These are phyloP conservation scores for Drosophila eugracilis DNA, from an alignment of 1,140 invertebrate genomes.

Conservation along the genomic window DNA sequence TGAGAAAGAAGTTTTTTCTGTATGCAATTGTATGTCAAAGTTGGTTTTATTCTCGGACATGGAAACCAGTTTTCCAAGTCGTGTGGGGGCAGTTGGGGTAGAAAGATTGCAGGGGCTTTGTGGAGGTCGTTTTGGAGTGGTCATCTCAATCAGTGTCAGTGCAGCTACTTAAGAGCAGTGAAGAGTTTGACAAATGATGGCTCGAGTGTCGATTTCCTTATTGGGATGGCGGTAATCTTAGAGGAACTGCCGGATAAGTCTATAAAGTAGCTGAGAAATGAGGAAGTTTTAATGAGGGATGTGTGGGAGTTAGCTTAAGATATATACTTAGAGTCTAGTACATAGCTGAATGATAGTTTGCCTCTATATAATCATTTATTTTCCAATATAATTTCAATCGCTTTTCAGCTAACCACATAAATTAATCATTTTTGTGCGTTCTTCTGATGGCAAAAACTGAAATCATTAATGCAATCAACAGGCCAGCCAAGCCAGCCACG, in stretches of 20 bases:
- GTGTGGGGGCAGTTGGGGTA: conserved; percentile 2
- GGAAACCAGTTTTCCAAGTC: conserved; percentile 21
- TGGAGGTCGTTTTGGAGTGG: conserved; percentile 29
- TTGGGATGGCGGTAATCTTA: conserved; percentile 22
- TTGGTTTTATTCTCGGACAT: conserved; percentile 10
- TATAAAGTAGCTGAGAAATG: not conserved
- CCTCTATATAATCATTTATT: no score
- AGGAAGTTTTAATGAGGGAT: conserved; percentile 13
- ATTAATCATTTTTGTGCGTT: conserved; percentile 12
- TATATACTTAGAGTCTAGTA: no score
- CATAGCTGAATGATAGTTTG: no score
- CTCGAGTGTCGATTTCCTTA: conserved; percentile 62
- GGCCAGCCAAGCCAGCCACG: conserved; percentile 31
- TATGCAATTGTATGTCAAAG: conserved; percentile 25
- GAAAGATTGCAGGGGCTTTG: not conserved
- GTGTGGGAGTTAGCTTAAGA: conserved; percentile 8
- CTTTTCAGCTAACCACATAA: conserved; percentile 10
- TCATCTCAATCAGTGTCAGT: conserved; percentile 48
- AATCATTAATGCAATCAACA: conserved; percentile 48
- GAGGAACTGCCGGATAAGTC: not conserved
- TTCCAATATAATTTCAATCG: not conserved
- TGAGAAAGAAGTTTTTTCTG: conserved; percentile 6
- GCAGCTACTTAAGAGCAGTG: conserved; percentile 18
- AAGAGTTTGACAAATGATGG: conserved; percentile 61
- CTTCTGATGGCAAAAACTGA: conserved; percentile 8